Conservation (phyloP, 1,140 invertebrate genomes). For the Melitaea cinxia region DNA sequence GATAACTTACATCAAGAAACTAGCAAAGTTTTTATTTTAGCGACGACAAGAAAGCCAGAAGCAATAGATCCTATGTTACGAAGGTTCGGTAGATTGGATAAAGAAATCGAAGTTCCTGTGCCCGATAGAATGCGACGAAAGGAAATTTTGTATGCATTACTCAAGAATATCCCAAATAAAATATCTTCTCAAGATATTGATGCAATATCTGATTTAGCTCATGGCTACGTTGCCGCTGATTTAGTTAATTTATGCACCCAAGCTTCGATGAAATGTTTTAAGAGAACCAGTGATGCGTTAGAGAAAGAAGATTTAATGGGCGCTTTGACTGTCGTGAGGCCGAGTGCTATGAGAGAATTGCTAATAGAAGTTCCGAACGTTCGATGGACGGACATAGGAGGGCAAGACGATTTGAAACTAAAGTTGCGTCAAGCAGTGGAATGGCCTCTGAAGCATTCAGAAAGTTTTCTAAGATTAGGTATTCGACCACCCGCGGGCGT, state of each 20-base stretch:
- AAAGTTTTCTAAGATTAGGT: slow-evolving; percentile 94
- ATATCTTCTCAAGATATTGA: slow-evolving; percentile 83
- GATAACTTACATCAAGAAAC: slow-evolving; percentile 84
- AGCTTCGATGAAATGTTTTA: slow-evolving; percentile 84
- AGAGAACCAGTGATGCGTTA: slow-evolving; percentile 48
- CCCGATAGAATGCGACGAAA: slow-evolving; percentile 86
- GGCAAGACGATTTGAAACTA: slow-evolving; percentile 92
- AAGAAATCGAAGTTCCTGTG: slow-evolving; percentile 92
- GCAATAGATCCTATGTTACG: slow-evolving; percentile 87
- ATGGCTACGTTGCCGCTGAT: slow-evolving; percentile 95
- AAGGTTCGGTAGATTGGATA: slow-evolving; percentile 90
- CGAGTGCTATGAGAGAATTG: slow-evolving; percentile 95
- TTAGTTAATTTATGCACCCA: slow-evolving; percentile 88
- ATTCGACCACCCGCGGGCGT: slow-evolving; percentile 97
- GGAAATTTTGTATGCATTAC: slow-evolving; percentile 86
- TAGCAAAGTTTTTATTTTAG: slow-evolving; percentile 85
- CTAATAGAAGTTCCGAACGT: slow-evolving; percentile 92
- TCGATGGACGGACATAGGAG: slow-evolving; percentile 96
- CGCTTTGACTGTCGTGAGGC: slow-evolving; percentile 88
- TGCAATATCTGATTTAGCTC: slow-evolving; percentile 86
- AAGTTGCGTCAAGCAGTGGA: slow-evolving; percentile 95
- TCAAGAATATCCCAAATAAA: slow-evolving; percentile 82
- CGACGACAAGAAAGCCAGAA: slow-evolving; percentile 88
- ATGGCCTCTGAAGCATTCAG: slow-evolving; percentile 95
- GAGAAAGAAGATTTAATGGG: slow-evolving; percentile 82